phyloP scores from a whole-genome alignment of 2,888 invertebrate species.

The Drosophila peninsularis region DNA sequence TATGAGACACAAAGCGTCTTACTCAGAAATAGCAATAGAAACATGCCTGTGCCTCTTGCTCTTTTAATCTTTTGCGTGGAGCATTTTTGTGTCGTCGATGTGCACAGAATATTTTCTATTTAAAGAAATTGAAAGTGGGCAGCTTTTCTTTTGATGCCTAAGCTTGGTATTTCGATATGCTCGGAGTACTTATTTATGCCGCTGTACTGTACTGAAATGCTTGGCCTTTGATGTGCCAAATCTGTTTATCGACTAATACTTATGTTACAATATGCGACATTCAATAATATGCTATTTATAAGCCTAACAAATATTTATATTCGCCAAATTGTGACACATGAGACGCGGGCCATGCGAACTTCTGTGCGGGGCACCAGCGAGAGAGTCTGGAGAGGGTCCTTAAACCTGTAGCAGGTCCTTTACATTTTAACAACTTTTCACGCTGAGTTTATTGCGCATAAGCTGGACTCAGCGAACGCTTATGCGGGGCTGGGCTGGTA shows the following conservation, averaged over 20 bases:
- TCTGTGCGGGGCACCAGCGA: conserved; percentile 24
- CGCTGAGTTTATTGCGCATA: conserved; percentile 7
- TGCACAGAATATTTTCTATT: conserved; percentile 42
- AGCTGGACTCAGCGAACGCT: conserved; percentile 1
- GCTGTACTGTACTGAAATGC: not conserved
- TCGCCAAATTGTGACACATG: not conserved
- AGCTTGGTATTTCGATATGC: not conserved
- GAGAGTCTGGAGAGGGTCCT: not conserved
- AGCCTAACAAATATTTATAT: conserved; percentile 14
- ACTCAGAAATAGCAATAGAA: conserved; percentile 20
- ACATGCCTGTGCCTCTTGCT: conserved; percentile 8
- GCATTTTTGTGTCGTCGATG: conserved; percentile 14
- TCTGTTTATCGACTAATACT: conserved; percentile 22
- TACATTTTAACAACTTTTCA: conserved; percentile 23
- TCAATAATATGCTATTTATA: conserved; percentile 29
- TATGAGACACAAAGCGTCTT: conserved; percentile 9
- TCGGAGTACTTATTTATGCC: conserved; percentile 12
- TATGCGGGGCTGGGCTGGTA: not conserved
- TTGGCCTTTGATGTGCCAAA: conserved; percentile 43
- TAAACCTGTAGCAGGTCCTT: not conserved
- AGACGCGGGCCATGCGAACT: not conserved
- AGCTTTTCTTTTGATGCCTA: conserved; percentile 12
- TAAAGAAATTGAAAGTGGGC: conserved; percentile 10
- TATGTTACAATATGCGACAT: conserved; percentile 33
- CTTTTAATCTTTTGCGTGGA: conserved; percentile 8